Percentiles rank a stretch among this genome's conserved stretches.
Evolutionary conservation across 1,140 invertebrate species (phyloP).

Genomic region (Heliconius eleuchia): DNA sequence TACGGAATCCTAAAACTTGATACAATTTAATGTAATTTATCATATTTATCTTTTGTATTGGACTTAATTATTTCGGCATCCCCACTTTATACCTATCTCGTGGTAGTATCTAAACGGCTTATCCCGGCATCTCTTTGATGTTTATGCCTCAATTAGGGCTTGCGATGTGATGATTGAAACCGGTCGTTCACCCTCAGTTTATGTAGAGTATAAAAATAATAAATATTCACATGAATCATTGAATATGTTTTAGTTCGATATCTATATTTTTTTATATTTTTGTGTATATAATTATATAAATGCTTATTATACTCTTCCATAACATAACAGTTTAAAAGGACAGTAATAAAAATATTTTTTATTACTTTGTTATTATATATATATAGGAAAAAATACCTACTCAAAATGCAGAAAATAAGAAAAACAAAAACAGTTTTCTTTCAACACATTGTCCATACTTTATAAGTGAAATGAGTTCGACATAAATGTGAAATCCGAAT

Average conservation of each 20-base stretch:
- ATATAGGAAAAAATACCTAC: too few relatives aligned
- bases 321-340: too few relatives aligned
- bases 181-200: slow-evolving; percentile 7
- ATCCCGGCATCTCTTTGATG: slow-evolving; percentile 37
- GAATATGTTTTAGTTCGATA: too few relatives aligned
- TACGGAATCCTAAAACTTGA: too few relatives aligned
- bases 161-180: slow-evolving; percentile 38
- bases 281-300: too few relatives aligned
- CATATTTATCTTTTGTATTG: background rate
- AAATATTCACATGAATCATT: too few relatives aligned
- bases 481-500: slow-evolving; percentile 17
- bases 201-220: background rate
- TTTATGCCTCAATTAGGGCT: slow-evolving; percentile 39
- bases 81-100: background rate
- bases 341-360: too few relatives aligned
- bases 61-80: background rate
- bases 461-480: background rate
- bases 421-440: background rate
- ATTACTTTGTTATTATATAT: too few relatives aligned
- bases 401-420: background rate
- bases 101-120: slow-evolving; percentile 29
- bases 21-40: background rate
- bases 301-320: too few relatives aligned
- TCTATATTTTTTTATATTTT: too few relatives aligned
- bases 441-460: background rate